These are phyloP conservation scores for Xenops minutus DNA, from an alignment of 2,797 vertebrate genomes.

Conservation along the genomic window DNA sequence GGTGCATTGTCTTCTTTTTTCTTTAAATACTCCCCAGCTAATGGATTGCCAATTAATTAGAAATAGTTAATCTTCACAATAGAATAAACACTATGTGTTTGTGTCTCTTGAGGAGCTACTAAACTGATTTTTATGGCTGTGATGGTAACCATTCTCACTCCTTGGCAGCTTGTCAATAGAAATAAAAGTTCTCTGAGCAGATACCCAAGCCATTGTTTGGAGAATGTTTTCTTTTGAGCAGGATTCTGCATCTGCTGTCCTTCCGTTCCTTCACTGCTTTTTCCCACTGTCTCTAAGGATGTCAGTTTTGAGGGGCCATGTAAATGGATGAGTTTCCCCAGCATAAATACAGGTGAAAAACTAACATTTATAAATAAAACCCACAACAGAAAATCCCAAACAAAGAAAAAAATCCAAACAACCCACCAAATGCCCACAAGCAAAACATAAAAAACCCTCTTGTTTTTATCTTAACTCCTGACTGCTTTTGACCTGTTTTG, in stretches of 20 bases:
- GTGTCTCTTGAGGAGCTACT: constrained; percentile 14
- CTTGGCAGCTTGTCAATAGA: constrained; percentile 38
- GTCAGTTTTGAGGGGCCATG: not conserved
- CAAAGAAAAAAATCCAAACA: not conserved
- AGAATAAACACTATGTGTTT: not conserved
- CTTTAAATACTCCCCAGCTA: constrained; percentile 49
- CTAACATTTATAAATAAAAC: not conserved
- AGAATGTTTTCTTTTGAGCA: not conserved
- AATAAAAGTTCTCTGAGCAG: not conserved
- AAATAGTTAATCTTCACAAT: constrained; percentile 40
- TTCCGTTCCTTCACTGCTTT: not conserved
- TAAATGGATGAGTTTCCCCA: not conserved
- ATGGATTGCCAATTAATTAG: constrained; percentile 52
- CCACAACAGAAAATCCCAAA: not conserved
- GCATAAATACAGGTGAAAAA: not conserved
- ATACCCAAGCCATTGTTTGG: not conserved
- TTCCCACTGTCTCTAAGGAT: not conserved
- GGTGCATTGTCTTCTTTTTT: not conserved
- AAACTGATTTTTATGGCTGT: constrained; percentile 40
- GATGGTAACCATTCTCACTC: not conserved
- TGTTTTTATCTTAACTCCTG: not conserved
- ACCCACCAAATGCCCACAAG: not conserved
- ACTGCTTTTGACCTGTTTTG: not conserved
- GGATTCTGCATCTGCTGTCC: not conserved
- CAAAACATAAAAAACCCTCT: not conserved